phyloP scores from a whole-genome alignment of 35 echinoderm and acorn worm genomes.

The Heliocidaris tuberculata region DNA sequence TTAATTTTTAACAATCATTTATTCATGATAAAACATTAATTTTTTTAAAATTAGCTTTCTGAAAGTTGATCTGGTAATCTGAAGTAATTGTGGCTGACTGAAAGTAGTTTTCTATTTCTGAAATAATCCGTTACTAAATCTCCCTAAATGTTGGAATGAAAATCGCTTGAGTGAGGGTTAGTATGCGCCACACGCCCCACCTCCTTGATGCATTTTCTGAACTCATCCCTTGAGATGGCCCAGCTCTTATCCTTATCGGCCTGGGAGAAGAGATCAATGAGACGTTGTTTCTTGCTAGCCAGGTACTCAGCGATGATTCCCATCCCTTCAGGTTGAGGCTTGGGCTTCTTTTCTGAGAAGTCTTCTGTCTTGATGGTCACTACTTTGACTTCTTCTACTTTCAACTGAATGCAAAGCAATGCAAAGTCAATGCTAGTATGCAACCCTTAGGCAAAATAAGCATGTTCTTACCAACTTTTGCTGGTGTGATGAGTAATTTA shows the following conservation, averaged over 20 bases:
- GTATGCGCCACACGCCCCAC: constrained; percentile 39
- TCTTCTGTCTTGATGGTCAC: constrained; percentile 27
- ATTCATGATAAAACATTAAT: not conserved
- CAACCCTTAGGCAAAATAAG: not conserved
- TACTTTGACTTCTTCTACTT: not conserved
- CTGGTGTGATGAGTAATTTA: too few relatives aligned
- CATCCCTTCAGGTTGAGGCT: constrained; percentile 72
- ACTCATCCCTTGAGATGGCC: constrained; percentile 76
- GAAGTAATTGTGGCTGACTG: not conserved
- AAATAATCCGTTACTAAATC: too few relatives aligned
- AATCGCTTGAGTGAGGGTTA: not conserved
- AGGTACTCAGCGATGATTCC: constrained; percentile 72
- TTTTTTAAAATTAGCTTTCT: not conserved
- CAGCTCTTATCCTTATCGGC: constrained; percentile 99
- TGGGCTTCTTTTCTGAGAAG: not conserved
- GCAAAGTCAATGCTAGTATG: not conserved
- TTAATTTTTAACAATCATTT: not conserved
- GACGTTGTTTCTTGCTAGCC: constrained; percentile 54
- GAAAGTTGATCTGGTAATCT: not conserved
- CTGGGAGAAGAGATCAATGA: constrained; percentile 83
- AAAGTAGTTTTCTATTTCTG: not conserved
- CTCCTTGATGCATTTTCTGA: constrained; percentile 87
- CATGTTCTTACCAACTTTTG: not conserved
- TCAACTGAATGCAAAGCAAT: constrained; percentile 42
- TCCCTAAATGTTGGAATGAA: too few relatives aligned